Percentiles rank a stretch among this genome's conserved stretches.
These are phyloP conservation scores for Castor canadensis DNA, from an alignment of 2,113 vertebrate species.

Conservation along the genomic window DNA sequence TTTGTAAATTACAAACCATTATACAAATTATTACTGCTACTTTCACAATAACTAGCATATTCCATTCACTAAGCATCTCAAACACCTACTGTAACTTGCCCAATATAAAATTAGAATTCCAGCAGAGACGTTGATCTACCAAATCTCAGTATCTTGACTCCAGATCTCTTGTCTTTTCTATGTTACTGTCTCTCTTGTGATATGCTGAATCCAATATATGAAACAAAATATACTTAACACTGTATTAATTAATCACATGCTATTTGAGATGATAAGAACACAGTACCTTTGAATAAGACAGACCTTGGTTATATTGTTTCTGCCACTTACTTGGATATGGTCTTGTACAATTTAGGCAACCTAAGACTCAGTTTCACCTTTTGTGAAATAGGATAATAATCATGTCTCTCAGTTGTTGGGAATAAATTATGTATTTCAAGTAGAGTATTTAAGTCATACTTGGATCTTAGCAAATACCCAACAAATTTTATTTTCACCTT, in stretches of 20 bases:
- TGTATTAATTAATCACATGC: not conserved
- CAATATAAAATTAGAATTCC: not conserved
- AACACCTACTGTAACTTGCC: not conserved
- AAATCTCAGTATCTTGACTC: constrained; percentile 18
- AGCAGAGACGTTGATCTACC: not conserved
- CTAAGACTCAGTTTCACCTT: constrained; percentile 42
- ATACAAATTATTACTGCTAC: not conserved
- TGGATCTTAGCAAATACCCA: not conserved
- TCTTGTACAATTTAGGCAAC: not conserved
- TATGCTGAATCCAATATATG: not conserved
- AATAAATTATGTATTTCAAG: constrained; percentile 50
- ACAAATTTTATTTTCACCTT: constrained; percentile 42
- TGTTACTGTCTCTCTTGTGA: not conserved
- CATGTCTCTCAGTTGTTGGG: not conserved
- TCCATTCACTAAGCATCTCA: not conserved
- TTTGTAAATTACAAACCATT: not conserved
- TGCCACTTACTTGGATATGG: not conserved
- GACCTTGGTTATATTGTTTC: not conserved
- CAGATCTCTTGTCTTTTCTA: not conserved
- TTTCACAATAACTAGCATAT: not conserved
- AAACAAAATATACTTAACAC: not conserved
- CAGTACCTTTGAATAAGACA: constrained; percentile 17
- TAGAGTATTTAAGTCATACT: constrained; percentile 1
- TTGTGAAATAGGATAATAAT: constrained; percentile 46
- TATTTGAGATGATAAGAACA: not conserved